Evolutionary conservation across 2,888 invertebrate species (phyloP), one percentile per base, ranked within the genome.

Genomic region (Orchestes rusci): DNA sequence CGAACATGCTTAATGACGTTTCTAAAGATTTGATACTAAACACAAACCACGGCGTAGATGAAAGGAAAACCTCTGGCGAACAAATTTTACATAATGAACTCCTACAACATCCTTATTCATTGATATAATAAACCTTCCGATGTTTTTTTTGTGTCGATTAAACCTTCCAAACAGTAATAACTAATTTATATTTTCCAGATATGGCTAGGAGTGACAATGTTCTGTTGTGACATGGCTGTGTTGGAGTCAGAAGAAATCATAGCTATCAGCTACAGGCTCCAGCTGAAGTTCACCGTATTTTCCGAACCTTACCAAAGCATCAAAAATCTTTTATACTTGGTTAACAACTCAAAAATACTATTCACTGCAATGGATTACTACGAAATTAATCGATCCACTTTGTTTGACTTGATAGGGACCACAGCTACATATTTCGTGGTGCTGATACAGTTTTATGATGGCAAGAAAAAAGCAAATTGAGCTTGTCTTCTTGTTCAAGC

Each of bases 361-460:
- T 50, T 50, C 23, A 50, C 46, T 13, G 43, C 50, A 3, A 50
- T 46, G 50, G 46, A 50, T 31, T 50, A 39, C 28, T 50, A 50
- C 23, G 50, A 50, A 15, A 50, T 50, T 8, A 46, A 45, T 27
- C 33, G 46, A 39, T 50, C 46, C 4, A 46, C 50, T 4, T 46
- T 50, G 50, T 50, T 50, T 33, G 43, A 43, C n/a, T 13, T 50
- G 12, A 50, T 50, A 18, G 46, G 50, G 8, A 50, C 50, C 12
- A 50, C 50, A 15, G 45, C 50, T 8, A 46, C 50, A 3, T 50
- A 50, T 27, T 50, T 50, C 27, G 50, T 50, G n/a, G 50, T 50
- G n/a, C 17, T 50, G 12, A 46, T 50, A 12, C 46, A 50, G 31
- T 50, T 50, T 30, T 50, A 46, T 32, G 46, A 50, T 12, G 43